Evolutionary conservation across 2,888 invertebrate genomes (phyloP), one percentile per base, ranked within the genome.

Genomic region (Xestoiulus laeticollis): DNA sequence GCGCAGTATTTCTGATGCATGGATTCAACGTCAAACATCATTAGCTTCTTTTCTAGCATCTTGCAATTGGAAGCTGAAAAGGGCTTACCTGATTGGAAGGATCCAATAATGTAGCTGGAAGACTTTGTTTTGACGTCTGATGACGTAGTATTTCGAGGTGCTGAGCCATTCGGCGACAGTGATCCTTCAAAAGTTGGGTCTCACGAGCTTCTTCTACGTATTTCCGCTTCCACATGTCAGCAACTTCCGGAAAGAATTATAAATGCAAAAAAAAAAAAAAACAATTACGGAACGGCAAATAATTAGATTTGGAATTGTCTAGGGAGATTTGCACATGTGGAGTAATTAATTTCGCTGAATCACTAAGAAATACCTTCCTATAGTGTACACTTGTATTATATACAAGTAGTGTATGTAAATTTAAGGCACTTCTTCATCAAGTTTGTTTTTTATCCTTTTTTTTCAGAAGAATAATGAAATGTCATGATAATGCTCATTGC

Each of bases 191-290:
- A 38, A 86, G 38, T 44, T 88, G 88, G 19, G 86, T 88, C 10
- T 88, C 88, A 5, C 88, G 53, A 26, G 68, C 59, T 68, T 88
- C 88, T 53, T 88, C 88, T 5, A 44, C 43, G 44, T 48, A 88
- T 19, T 88, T 88, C 44, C 88, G 53, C 30, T 88, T 88, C 88
- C 88, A 88, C 88, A 88, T 85, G 78, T 88, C 88, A 26, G 38
- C 88, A 43, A 86, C 88, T 88, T 78, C 78, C 78, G 78, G 26
- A 1, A 22, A 10, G 33, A 85, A 53, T 48, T 53, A 14, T 22
- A 87, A 26, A 38, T 48, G 43, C 22, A 84, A 38, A 14, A 84
- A 22, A 85, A 87, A 14, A 85, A 19, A 38, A 10, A 48, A 85
- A 48, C 44, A 53, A 78, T 78, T 78, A 78, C 26, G 22, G 14